Percentiles rank a stretch among this genome's conserved stretches.
phyloP scores from a whole-genome alignment of 2,113 vertebrate species.

The Oxyruncus cristatus region DNA sequence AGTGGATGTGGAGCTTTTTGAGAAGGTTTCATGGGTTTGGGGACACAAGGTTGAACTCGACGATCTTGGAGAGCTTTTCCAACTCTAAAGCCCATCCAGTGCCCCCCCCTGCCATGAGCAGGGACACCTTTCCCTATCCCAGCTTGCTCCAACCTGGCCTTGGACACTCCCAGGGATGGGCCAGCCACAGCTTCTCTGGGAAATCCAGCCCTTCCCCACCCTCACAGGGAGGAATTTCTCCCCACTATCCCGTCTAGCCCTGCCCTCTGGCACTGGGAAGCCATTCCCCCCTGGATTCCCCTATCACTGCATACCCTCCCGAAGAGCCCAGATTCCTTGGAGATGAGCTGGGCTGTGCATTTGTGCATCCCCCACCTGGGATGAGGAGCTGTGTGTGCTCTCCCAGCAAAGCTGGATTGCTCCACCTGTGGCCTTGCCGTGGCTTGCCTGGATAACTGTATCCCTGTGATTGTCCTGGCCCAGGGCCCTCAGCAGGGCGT shows the following conservation, averaged over 20 bases:
- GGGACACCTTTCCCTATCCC: not conserved
- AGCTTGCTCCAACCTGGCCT: not conserved
- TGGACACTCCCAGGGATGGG: not conserved
- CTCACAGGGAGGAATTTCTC: not conserved
- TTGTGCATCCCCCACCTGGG: accelerated
- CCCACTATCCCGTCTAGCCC: not conserved
- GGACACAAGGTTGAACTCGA: no score
- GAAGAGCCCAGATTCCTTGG: not conserved
- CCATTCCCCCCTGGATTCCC: not conserved
- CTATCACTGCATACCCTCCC: not conserved
- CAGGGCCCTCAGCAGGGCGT: not conserved
- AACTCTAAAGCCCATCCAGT: accelerated
- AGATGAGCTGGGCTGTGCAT: not conserved
- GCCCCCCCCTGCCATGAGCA: not conserved
- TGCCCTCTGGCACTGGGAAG: not conserved
- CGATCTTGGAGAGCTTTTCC: no score
- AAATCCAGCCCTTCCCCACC: not conserved
- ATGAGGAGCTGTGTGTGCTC: not conserved
- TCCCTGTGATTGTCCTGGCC: not conserved
- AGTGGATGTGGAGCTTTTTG: no score
- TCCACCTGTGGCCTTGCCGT: not conserved
- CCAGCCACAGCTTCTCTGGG: not conserved
- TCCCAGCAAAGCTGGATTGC: not conserved
- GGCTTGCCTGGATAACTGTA: not conserved
- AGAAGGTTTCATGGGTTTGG: no score